These are phyloP conservation scores for Pyrrhosoma nymphula DNA, from an alignment of 2,888 invertebrate species.

Conservation along the genomic window DNA sequence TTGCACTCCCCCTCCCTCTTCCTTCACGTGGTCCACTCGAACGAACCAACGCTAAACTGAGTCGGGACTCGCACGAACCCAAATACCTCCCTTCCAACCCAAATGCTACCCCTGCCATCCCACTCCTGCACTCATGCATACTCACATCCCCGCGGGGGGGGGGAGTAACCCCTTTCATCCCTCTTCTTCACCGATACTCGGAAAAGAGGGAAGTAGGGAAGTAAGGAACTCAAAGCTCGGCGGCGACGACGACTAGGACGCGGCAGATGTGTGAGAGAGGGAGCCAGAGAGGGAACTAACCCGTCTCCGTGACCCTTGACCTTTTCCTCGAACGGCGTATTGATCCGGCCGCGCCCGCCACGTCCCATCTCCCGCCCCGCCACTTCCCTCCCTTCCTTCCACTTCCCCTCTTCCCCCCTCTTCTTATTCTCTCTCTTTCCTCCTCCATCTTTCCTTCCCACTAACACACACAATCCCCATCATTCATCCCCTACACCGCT, in stretches of 20 bases:
- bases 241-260: neutral
- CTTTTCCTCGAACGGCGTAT: slow-evolving; percentile 57
- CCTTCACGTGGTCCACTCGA: too few relatives aligned
- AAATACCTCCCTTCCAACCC: neutral
- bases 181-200: neutral
- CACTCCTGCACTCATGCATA: neutral
- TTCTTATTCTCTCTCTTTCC: neutral
- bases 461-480: neutral
- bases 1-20: too few relatives aligned
- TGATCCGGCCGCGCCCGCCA: slow-evolving; percentile 65
- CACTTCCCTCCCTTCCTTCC: slow-evolving; percentile 37
- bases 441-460: neutral
- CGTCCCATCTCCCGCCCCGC: neutral
- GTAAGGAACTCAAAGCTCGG: slow-evolving; percentile 22
- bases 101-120: neutral
- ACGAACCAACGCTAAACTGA: too few relatives aligned
- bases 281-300: neutral
- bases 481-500: neutral
- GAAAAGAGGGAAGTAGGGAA: neutral
- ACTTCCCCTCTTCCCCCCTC: neutral
- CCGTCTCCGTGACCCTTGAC: slow-evolving; percentile 62
- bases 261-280: too few relatives aligned
- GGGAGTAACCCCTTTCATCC: neutral
- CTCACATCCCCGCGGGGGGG: neutral
- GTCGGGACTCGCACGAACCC: neutral